A percentile compares a stretch with the other conserved stretches of the same genome.
phyloP scores from a whole-genome alignment of 1,140 invertebrate species.

The Rhopalosiphum padi region DNA sequence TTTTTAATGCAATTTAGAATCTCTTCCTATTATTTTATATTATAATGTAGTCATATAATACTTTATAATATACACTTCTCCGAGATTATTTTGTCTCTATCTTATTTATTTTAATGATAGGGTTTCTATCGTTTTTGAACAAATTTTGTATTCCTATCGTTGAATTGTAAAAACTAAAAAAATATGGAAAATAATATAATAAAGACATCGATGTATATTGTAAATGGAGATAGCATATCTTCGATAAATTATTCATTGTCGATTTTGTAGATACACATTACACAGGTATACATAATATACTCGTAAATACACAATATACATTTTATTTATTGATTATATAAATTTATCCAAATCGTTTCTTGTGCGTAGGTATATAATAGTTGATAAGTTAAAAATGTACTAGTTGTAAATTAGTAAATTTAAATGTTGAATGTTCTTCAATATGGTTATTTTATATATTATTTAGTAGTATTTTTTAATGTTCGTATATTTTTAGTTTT shows the following conservation, averaged over 20 bases:
- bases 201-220: neutral
- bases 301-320: no score
- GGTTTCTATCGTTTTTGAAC: neutral
- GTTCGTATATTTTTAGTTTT: no score
- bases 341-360: neutral
- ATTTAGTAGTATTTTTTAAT: no score
- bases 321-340: neutral
- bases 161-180: neutral
- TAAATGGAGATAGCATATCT: neutral
- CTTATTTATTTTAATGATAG: neutral
- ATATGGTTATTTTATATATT: neutral
- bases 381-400: neutral
- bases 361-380: neutral
- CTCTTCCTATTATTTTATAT: neutral
- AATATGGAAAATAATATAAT: neutral
- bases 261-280: neutral
- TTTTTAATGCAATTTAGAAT: neutral
- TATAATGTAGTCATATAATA: conserved; percentile 18
- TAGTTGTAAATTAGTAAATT: neutral
- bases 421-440: neutral
- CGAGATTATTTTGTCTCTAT: neutral
- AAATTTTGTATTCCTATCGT: neutral
- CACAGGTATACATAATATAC: neutral
- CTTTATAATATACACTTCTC: neutral
- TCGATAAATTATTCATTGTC: neutral